These are phyloP conservation scores for Oriolus oriolus DNA, from an alignment of 2,113 vertebrate genomes.

Conservation along the genomic window DNA sequence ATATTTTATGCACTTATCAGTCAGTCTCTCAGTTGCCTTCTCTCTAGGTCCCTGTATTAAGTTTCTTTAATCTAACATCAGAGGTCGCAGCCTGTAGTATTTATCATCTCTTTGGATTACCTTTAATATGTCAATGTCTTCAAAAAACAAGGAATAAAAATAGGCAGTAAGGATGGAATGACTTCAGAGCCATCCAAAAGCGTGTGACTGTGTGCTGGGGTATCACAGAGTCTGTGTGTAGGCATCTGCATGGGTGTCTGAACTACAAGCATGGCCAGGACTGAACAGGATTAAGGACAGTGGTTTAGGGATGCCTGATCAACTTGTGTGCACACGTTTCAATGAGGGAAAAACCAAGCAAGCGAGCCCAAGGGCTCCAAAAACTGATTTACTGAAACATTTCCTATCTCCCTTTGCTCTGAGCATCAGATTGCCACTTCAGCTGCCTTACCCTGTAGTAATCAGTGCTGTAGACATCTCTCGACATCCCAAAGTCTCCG, in stretches of 20 bases:
- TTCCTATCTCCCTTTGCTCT: constrained; percentile 3
- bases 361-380: neutral
- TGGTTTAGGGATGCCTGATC: neutral
- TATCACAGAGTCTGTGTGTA: neutral
- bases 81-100: constrained; percentile 25
- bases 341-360: constrained; percentile 1
- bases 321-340: neutral
- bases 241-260: neutral
- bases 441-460: constrained; percentile 93
- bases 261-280: neutral
- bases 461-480: constrained; percentile 98
- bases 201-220: neutral
- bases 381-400: neutral
- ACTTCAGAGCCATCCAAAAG: neutral
- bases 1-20: constrained; percentile 25
- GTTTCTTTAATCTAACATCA: constrained; percentile 32
- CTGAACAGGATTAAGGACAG: neutral
- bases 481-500: constrained; percentile 98
- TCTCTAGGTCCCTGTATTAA: constrained; percentile 6
- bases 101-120: constrained; percentile 17
- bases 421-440: neutral
- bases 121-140: constrained; percentile 40
- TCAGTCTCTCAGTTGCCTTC: constrained; percentile 5
- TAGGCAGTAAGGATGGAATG: neutral
- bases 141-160: neutral